phyloP scores from a whole-genome alignment of 2,797 vertebrate species.

The Balearica regulorum region DNA sequence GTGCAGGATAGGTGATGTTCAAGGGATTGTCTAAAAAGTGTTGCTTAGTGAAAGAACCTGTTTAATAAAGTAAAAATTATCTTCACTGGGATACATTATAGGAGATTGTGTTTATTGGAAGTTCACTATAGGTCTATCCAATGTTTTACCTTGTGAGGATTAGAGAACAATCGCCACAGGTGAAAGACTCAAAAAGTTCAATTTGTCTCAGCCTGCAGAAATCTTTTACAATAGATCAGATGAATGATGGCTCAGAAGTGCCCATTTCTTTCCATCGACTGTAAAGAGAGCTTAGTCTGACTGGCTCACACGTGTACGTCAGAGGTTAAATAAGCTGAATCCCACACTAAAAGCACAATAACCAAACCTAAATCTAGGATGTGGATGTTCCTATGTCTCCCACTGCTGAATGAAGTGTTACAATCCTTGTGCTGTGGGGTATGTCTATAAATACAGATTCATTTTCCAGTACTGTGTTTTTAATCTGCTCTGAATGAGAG shows the following conservation, averaged over 20 bases:
- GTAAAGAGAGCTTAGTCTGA: neutral
- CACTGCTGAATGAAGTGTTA: neutral
- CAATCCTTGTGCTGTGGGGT: neutral
- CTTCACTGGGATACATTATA: neutral
- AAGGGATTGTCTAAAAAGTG: neutral
- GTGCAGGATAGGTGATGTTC: neutral
- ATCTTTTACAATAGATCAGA: neutral
- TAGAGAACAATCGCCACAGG: neutral
- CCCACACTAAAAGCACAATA: neutral
- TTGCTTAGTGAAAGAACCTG: neutral
- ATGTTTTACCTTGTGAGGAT: neutral
- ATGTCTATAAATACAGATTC: neutral
- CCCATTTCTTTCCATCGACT: neutral
- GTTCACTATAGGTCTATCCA: neutral
- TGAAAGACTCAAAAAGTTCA: neutral
- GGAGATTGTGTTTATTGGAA: neutral
- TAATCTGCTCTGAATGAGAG: neutral
- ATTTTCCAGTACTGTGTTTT: neutral
- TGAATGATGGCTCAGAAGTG: neutral
- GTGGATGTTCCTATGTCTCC: neutral
- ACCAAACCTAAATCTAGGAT: neutral
- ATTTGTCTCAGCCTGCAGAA: neutral
- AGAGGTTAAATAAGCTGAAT: neutral
- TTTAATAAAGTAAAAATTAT: neutral
- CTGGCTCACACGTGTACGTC: neutral